phyloP scores from a whole-genome alignment of 2,888 invertebrate genomes.

The Clivina fossor region DNA sequence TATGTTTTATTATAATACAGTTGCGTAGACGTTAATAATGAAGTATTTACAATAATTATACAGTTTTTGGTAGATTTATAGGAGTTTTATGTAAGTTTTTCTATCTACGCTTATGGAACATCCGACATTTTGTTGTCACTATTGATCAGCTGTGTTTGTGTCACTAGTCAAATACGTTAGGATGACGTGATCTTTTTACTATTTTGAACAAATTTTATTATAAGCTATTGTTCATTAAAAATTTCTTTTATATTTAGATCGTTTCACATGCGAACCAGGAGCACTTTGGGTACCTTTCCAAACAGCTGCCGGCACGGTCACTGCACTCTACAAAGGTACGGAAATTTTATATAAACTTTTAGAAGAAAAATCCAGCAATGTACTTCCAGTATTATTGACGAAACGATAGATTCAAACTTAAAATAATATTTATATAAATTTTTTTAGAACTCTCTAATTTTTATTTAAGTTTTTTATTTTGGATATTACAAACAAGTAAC shows the following conservation, averaged over 20 bases:
- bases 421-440: no score
- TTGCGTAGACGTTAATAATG: no score
- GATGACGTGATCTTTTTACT: constrained; percentile 31
- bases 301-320: constrained; percentile 76
- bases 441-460: no score
- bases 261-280: constrained; percentile 62
- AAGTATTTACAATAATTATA: no score
- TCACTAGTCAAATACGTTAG: constrained; percentile 38
- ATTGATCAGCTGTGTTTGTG: constrained; percentile 46
- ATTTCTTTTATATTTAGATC: constrained; percentile 53
- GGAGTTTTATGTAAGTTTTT: no score
- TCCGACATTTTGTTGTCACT: constrained; percentile 45
- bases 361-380: not conserved
- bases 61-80: no score
- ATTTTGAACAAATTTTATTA: constrained; percentile 35
- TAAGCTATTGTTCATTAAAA: constrained; percentile 41
- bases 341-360: constrained; percentile 8
- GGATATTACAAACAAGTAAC: no score
- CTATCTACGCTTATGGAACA: no score
- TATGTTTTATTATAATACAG: no score
- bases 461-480: no score
- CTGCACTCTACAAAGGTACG: constrained; percentile 75
- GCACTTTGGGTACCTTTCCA: constrained; percentile 77
- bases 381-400: no score
- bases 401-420: no score